These are phyloP conservation scores for Oryzias melastigma DNA, from an alignment of 2,113 vertebrate species.

Conservation along the genomic window DNA sequence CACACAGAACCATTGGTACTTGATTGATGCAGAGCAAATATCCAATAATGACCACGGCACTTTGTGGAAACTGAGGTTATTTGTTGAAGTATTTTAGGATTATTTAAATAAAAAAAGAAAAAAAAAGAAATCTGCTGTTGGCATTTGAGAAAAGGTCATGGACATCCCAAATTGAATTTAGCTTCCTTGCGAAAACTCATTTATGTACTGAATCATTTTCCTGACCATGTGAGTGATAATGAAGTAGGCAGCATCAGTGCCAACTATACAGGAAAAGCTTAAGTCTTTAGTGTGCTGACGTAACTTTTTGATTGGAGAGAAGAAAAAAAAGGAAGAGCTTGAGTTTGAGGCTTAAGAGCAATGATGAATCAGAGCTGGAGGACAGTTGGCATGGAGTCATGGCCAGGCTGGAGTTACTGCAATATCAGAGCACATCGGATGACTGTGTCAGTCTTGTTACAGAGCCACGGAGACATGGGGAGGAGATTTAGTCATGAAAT, in stretches of 20 bases:
- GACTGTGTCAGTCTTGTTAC: slow-evolving; percentile 37
- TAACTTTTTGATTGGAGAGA: slow-evolving; percentile 15
- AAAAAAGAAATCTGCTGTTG: not conserved
- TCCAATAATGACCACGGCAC: not conserved
- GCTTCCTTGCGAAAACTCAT: not conserved
- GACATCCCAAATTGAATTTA: not conserved
- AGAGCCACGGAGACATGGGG: slow-evolving; percentile 34
- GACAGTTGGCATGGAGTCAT: slow-evolving; percentile 37
- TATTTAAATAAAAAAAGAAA: not conserved
- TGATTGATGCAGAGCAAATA: not conserved
- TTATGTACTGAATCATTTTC: too few species aligned
- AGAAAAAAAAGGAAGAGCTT: slow-evolving; percentile 2
- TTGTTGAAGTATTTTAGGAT: not conserved
- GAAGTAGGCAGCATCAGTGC: not conserved
- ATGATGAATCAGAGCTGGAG: slow-evolving; percentile 42
- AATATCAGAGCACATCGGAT: slow-evolving; percentile 26
- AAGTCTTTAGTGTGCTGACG: slow-evolving; percentile 5
- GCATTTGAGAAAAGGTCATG: not conserved
- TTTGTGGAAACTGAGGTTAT: not conserved
- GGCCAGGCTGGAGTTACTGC: slow-evolving; percentile 43
- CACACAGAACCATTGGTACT: too few species aligned
- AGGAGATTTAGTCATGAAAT: slow-evolving; percentile 34
- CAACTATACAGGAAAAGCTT: slow-evolving; percentile 10
- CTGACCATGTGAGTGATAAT: too few species aligned
- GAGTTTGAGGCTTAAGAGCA: slow-evolving; percentile 33